Percentiles rank a stretch among this genome's conserved stretches.
phyloP scores from a whole-genome alignment of 92 coral and sea anemone species.

The Meandrina meandrites region DNA sequence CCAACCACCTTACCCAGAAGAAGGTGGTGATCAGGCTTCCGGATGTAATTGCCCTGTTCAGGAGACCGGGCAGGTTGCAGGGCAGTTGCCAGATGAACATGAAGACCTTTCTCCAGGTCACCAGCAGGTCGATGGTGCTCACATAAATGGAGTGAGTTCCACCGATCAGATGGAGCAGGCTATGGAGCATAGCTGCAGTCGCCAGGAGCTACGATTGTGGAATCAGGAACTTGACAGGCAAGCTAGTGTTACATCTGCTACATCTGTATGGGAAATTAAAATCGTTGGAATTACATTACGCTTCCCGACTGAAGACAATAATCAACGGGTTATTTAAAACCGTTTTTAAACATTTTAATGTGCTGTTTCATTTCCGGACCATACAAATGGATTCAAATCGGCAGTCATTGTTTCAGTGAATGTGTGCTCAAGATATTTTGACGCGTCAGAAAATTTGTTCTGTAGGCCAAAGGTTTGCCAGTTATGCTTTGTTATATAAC shows the following conservation, averaged over 20 bases:
- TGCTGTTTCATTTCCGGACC: not conserved
- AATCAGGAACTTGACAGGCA: not conserved
- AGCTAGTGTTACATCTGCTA: not conserved
- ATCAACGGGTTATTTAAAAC: too few species aligned
- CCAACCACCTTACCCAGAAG: not conserved
- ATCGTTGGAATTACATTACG: not conserved
- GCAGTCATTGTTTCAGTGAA: not conserved
- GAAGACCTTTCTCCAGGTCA: not conserved
- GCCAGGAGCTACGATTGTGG: not conserved
- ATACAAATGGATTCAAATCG: not conserved
- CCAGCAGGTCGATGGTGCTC: not conserved
- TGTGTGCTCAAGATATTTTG: not conserved
- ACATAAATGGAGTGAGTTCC: constrained; percentile 8
- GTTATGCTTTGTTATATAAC: too few species aligned
- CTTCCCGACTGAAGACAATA: too few species aligned
- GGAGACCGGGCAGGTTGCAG: not conserved
- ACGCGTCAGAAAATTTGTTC: too few species aligned
- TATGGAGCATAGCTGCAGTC: not conserved
- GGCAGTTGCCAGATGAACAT: not conserved
- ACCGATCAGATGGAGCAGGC: not conserved
- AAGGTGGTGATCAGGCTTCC: not conserved
- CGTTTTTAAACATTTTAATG: not conserved
- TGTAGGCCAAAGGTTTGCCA: not conserved
- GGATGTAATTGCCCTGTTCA: not conserved
- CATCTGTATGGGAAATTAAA: not conserved